phyloP scores from a whole-genome alignment of 2,113 vertebrate genomes.

The Chionis minor region DNA sequence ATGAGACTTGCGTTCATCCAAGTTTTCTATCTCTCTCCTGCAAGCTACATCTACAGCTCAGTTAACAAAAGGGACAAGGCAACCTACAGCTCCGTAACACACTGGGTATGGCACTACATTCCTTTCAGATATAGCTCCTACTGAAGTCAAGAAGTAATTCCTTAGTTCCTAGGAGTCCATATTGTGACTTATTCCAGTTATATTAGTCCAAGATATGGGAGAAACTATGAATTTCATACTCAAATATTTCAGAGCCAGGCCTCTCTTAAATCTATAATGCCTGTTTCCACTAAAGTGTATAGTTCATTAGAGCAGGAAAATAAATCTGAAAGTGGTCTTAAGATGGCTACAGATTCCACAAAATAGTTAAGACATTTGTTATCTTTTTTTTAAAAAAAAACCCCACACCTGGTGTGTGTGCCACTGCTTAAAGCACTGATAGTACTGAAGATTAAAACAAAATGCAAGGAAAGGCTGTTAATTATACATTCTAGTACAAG shows the following conservation, averaged over 20 bases:
- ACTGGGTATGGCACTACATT: not conserved
- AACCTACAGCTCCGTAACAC: fast-evolving
- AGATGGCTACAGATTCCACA: not conserved
- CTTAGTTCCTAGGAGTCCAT: not conserved
- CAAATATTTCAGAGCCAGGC: not conserved
- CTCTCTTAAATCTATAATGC: not conserved
- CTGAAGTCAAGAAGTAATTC: not conserved
- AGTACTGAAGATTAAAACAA: not conserved
- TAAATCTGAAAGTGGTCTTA: not conserved
- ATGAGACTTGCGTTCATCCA: not conserved
- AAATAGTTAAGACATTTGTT: not conserved
- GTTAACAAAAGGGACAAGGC: not conserved
- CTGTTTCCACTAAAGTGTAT: not conserved
- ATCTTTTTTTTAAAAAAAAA: not conserved
- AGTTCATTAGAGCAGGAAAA: not conserved
- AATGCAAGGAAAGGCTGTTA: not conserved
- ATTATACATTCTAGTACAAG: not conserved
- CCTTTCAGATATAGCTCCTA: not conserved
- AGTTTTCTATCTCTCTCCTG: not conserved
- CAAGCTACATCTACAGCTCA: not conserved
- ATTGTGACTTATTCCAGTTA: not conserved
- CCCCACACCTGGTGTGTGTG: not conserved
- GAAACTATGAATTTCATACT: not conserved
- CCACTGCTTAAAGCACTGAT: not conserved
- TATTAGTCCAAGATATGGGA: not conserved